Evolutionary conservation across 2,888 invertebrate genomes (phyloP).

Genomic region (Drymonia ruficornis): DNA sequence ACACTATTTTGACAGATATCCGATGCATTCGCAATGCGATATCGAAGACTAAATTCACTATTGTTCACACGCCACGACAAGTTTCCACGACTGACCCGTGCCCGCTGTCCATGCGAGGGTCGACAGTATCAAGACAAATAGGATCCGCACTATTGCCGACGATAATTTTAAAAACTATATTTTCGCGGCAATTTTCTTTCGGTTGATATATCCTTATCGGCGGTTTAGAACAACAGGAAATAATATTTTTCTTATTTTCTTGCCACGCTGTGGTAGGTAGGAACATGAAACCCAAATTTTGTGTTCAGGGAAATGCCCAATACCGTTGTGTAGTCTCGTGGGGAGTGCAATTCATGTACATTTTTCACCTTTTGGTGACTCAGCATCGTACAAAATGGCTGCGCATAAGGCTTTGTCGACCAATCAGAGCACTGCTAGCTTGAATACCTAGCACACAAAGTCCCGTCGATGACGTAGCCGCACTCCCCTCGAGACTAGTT

Average conservation of each 20-base stretch:
- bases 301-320: conserved; percentile 85
- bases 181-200: conserved; percentile 55
- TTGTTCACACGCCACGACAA: conserved; percentile 38
- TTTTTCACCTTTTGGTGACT: conserved; percentile 87
- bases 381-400: conserved; percentile 88
- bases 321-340: conserved; percentile 86
- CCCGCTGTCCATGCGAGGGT: conserved; percentile 55
- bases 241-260: conserved; percentile 53
- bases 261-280: conserved; percentile 64
- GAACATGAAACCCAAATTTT: conserved; percentile 84
- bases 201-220: conserved; percentile 26
- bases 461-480: conserved; percentile 73
- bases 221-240: conserved; percentile 32
- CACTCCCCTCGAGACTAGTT: conserved; percentile 82
- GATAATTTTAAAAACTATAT: conserved; percentile 59
- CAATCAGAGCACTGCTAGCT: conserved; percentile 69
- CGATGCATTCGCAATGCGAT: conserved; percentile 35
- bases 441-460: conserved; percentile 73
- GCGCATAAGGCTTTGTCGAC: conserved; percentile 81
- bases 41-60: conserved; percentile 36
- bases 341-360: conserved; percentile 85
- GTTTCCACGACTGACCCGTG: conserved; percentile 37
- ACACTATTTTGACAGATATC: conserved; percentile 69
- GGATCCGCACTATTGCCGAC: conserved; percentile 56
- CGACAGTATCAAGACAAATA: conserved; percentile 50